A percentile compares a stretch with the other conserved stretches of the same genome.
These are phyloP conservation scores for Synanthedon vespiformis DNA, from an alignment of 2,888 invertebrate species.

Conservation along the genomic window DNA sequence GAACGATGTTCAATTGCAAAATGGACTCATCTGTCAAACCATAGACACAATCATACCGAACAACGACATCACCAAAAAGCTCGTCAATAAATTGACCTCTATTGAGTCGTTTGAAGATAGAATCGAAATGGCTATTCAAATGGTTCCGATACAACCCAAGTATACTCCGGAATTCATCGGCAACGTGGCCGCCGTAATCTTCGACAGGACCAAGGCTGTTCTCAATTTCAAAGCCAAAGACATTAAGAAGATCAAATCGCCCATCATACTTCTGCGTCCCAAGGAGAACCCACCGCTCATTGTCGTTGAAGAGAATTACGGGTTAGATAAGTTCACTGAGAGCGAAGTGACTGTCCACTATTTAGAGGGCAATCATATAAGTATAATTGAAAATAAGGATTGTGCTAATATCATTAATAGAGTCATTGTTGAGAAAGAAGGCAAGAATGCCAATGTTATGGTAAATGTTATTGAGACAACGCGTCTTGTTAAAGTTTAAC, in stretches of 20 bases:
- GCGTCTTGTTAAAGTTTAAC: conserved; percentile 20
- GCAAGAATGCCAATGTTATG: conserved; percentile 36
- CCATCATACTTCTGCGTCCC: conserved; percentile 74
- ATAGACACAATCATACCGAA: conserved; percentile 61
- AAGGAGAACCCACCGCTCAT: conserved; percentile 65
- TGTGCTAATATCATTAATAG: conserved; percentile 74
- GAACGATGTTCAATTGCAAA: conserved; percentile 65
- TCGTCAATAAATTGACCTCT: conserved; percentile 57
- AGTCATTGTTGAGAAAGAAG: conserved; percentile 23
- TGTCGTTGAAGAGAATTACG: conserved; percentile 74
- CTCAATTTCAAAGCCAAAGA: conserved; percentile 51
- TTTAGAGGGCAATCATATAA: conserved; percentile 80
- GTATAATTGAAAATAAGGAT: conserved; percentile 75
- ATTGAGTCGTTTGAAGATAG: conserved; percentile 70
- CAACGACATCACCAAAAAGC: conserved; percentile 32
- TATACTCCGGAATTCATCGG: conserved; percentile 39
- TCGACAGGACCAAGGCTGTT: conserved; percentile 68
- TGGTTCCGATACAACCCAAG: conserved; percentile 42
- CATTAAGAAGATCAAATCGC: conserved; percentile 65
- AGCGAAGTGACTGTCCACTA: conserved; percentile 70
- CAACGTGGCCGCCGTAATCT: conserved; percentile 29
- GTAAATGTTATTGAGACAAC: conserved; percentile 49
- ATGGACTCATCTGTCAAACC: conserved; percentile 68
- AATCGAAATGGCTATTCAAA: conserved; percentile 55
- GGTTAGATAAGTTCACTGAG: conserved; percentile 70